Evolutionary conservation across 2,888 invertebrate genomes (phyloP), one percentile per base, ranked within the genome.

Genomic region (Pediacus dermestoides): DNA sequence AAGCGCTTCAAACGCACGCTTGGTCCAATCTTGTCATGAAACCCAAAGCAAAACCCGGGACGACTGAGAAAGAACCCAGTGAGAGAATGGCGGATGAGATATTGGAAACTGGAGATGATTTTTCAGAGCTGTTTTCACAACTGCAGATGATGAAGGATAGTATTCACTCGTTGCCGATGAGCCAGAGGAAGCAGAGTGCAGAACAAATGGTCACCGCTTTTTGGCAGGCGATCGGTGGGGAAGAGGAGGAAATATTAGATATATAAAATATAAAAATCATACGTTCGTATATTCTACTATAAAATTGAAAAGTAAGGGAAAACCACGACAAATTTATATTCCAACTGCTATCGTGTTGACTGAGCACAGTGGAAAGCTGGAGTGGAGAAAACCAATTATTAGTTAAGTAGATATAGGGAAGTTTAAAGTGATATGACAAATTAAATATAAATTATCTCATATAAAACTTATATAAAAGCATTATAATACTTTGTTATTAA

Each of bases 151-250:
- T 85, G 79, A 84, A 82, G 67, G 78, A 80, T 47, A 78, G 77
- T 61, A 78, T 82, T 7, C 73, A 76, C 38, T 71, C 73, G 7
- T 60, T 85, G 55, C 76, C 80, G 9, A 68, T 71, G n/a, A 77
- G 74, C 42, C 77, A 83, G 57, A 72, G 84, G 44, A 78, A 79
- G 60, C 74, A 74, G 33, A 82, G 80, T 60, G 85, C 85, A 3
- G 85, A 85, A 64, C 76, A 82, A 67, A 76, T 85, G 60, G 82
- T 83, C 1, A 73, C 80, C 43, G 79, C 81, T 9, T 85, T 85
- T 64, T 85, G 84, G 84, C 75, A 76, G 57, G 82, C 84, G 1
- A 80, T 85, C 57, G 84, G 83, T 10, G 84, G 84, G 10, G 81
- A 82, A 61, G 78, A 78, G 43, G 79, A 80, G 47, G 85, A 85